Evolutionary conservation across 2,113 vertebrate genomes (phyloP), one percentile per base, ranked within the genome.

Genomic region (Oreochromis aureus): DNA sequence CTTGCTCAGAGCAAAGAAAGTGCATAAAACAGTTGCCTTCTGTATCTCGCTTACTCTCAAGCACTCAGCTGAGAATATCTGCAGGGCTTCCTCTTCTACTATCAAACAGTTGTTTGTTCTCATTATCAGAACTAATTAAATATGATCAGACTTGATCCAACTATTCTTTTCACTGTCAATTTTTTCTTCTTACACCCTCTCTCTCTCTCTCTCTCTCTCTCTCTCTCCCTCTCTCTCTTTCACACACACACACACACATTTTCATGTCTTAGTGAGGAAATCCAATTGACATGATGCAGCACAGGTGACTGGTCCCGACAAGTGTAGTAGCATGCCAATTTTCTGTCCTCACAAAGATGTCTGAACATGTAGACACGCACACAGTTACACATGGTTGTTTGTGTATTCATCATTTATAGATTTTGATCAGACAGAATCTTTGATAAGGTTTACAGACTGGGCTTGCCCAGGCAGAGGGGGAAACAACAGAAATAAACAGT

Each of bases 401-500:
- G 89, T 87, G 58, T 86, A 94, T 94, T 95, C 71, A 95, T 94
- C 93, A 94, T 95, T 94, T 92, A 95, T 94, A 56, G 71, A 76
- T 91, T 93, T 59, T 94, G 93, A 96, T 95, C 95, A 96, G 91
- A 95, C 91, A 92, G 95, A 96, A 95, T 95, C 85, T 92, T 95
- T 95, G 87, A 94, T 92, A 91, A 90, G 89, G 85, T 89, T 88
- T 93, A 91, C 86, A 88, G 88, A 92, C 86, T 88, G 66, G 87
- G 79, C 66, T 89, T 90, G 81, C 71, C 86, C 90, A 83, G 51
- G 80, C 84, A 90, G 48, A 90, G 86, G 63, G 80, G 92, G 89
- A 91, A 55, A 90, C 88, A 93, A 88, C 85, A 89, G 88, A 90
- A 94, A 94, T 89, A 89, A 91, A 94, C 87, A 93, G 86, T 86